Evolutionary conservation across 2,113 vertebrate genomes (phyloP), one percentile per base, ranked within the genome.

Genomic region (Odocoileus virginianus): DNA sequence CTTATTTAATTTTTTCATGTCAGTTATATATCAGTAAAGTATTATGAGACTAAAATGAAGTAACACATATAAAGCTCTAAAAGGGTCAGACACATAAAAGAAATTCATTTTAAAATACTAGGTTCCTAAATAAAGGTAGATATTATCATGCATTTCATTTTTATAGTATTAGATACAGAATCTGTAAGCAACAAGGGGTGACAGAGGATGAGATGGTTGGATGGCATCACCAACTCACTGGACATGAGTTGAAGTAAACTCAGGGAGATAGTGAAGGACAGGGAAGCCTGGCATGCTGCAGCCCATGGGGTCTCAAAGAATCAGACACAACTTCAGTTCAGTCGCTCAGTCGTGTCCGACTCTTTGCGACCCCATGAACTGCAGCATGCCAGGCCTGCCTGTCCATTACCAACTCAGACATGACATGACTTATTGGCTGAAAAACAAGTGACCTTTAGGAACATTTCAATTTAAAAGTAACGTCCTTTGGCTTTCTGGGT

Each of bases 381-480:
- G 2, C n/a, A 40, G n/a, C n/a, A 71, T 1, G 1, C 67, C n/a
- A 71, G 19, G n/a, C 19, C 19, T 71, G n/a, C 67, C n/a, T 71
- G n/a, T 71, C 21, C 67, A 40, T 71, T 5, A 12, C n/a, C n/a
- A 40, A 12, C 67, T 40, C 67, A 74, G 67, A 23, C 40, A 76
- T 76, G 23, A 43, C 67, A 23, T 40, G 67, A 71, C n/a, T 43
- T 14, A 27, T 40, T 43, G 71, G 43, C 40, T 76, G 36, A 76
- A 27, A 40, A 76, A 76, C 12, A 76, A 43, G 23, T 76, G 23
- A 54, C 47, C 89, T 92, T 57, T 50, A 92, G 36, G 43, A 96
- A 78, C 5, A 64, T 71, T 87, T 96, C 52, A 61, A 54, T 92
- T 81, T 81, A 71, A 95, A 96, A 84, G 33, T 43, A 64, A 96